Evolutionary conservation across 2,888 invertebrate species (phyloP), one percentile per base, ranked within the genome.

Genomic region (Ectemnius continuus): DNA sequence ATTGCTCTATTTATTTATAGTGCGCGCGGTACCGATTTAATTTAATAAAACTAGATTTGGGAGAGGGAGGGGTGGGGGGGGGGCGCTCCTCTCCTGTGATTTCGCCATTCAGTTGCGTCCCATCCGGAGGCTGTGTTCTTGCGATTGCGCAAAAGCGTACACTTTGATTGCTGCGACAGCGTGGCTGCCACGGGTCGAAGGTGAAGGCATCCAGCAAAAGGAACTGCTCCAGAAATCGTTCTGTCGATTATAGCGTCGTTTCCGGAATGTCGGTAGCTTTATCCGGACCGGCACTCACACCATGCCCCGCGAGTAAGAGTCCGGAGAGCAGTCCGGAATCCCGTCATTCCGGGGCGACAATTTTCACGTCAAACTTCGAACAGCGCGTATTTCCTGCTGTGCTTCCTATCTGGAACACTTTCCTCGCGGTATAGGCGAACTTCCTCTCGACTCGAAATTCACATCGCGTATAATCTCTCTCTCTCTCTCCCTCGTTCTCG

Each of bases 291-390:
- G 36, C 36, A 36, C 36, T 36, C 36, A 8, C 36, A 23, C 23
- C 23, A 23, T 8, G 8, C 36, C 8, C 36, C 36, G 36, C 1
- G 5, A 36, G 8, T 36, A 11, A 36, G 36, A 36, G 36, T 36
- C 36, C 36, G 36, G 36, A 36, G 36, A 36, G 36, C 8, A 36
- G 36, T 36, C 36, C 52, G 57, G 61, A 76, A 69, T 66, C 66
- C 75, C 66, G 58, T 52, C 58, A 61, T 67, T 23, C n/a, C 48
- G n/a, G 23, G 18, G 58, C 48, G 70, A 72, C 75, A 64, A 76
- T 74, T 70, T 74, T 67, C 59, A 28, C 67, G 68, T 23, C 46
- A 69, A 73, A 78, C 64, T 75, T 74, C 61, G 36, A 11, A 69
- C 73, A 68, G 67, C 58, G 64, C 48, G 26, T 26, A 65, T 13